Evolutionary conservation across 2,113 vertebrate genomes (phyloP), one percentile per base, ranked within the genome.

Genomic region (Cavia aperea): DNA sequence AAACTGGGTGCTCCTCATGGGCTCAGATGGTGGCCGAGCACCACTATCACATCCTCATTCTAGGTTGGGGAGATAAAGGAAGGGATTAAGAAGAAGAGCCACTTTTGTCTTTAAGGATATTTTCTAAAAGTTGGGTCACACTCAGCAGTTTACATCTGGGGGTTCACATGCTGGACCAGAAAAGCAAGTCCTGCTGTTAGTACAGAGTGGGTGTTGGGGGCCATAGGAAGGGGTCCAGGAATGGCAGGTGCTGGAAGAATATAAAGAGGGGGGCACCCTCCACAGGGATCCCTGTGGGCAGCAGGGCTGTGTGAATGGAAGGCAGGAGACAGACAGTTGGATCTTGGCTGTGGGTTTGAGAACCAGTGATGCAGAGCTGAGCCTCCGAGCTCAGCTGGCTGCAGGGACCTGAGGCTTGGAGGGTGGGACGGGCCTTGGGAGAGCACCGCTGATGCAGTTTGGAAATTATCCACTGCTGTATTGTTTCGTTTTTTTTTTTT

Each of bases 71-170:
- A 60, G 65, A 83, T 72, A 49, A 86, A 79, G 68, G 60, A 58
- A 86, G 14, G 29, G 36, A 4, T 65, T 68, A 81, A 65, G 82
- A 33, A 63, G 23, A 62, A 89, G 24, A 26, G 46, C 19, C 60
- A 4, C 24, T 89, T 89, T 91, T 77, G 39, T 75, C 77, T 85
- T 60, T 60, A 92, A 92, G 91, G 62, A 78, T 68, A 81, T 81
- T 58, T 86, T 51, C 81, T 24, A 18, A 75, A 93, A 65, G 39
- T 82, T 77, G 54, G 56, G 60, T 12, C 62, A 88, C 31, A 43
- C 29, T 88, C 58, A 26, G 0, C 36, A 26, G 51, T 86, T 90
- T 95, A 78, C 89, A 73, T 75, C 84, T 10, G 33, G 33, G 72
- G 77, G 21, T 93, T 93, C 24, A 49, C 36, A 1, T 58, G 49